Conservation (phyloP, 2,113 vertebrate genomes). For the Arenaria interpres region DNA sequence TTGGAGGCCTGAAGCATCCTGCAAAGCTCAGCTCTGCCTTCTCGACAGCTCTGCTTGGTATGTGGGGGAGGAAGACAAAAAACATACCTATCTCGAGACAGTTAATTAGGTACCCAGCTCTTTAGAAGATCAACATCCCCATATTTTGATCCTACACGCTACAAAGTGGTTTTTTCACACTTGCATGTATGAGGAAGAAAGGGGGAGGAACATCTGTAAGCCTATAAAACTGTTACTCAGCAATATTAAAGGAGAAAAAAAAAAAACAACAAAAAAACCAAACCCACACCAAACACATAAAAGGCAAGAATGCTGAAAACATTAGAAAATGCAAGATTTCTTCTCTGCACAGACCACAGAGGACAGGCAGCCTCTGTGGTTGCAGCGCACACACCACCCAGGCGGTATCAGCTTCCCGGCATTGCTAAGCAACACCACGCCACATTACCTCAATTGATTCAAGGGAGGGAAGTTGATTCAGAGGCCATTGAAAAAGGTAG, state of each 20-base stretch:
- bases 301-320: background rate
- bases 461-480: constrained; percentile 20
- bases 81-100: constrained; percentile 6
- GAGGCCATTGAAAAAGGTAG: constrained; percentile 10
- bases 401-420: background rate
- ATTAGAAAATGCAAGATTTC: background rate
- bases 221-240: background rate
- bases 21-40: background rate
- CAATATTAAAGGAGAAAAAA: background rate
- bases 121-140: background rate
- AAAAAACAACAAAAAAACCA: too few species aligned
- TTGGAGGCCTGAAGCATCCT: background rate
- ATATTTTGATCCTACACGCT: background rate
- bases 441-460: constrained; percentile 38
- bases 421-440: constrained; percentile 64
- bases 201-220: background rate
- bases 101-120: constrained; percentile 1
- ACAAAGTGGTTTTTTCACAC: background rate
- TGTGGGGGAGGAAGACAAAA: background rate
- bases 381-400: background rate
- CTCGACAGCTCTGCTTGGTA: background rate
- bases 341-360: background rate
- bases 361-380: background rate
- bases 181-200: background rate
- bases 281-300: background rate